Base-by-base conservation (phyloP, 2,797 vertebrate species). In the Paratrypauchen microcephalus region DNA sequence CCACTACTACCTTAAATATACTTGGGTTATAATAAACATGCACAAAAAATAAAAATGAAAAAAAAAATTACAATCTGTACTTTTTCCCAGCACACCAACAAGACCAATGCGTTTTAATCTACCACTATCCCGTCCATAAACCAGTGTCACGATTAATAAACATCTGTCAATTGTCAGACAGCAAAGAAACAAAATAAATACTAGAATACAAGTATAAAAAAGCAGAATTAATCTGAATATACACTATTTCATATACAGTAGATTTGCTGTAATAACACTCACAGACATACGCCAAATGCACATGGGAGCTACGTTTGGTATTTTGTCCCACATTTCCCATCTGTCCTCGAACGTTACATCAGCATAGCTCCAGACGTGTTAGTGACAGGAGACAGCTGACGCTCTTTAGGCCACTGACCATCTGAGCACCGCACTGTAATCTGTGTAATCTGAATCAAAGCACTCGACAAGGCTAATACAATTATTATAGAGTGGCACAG, bases 361-460 rank as follows among this genome's bases (percentile, higher is more conserved):
- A 61, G 47, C 30, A 60, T 59, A 0, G 66, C 62, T 50, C 74
- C 75, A 82, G 74, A 81, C 69, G 54, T 76, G 36, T 68, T 71
- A 69, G 78, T 70, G 86, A 84, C 75, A 73, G 32, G 60, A 81
- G 60, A 76, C 83, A 84, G 71, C 86, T 83, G 79, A 89, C 77
- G 82, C 87, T 87, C 73, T 88, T 86, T 82, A 84, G 88, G 65
- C 76, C 77, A 48, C 65, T 77, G 87, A 84, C 81, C 84, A 81
- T 87, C 79, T 80, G 80, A 87, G 83, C 74, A 63, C 76, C 76
- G 72, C 68, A 85, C 85, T 71, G 69, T 87, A 89, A 90, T 91
- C 86, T 85, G 76, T 78, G 76, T 89, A 89, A 92, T 92, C 90
- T 91, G 82, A 91, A 89, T 75, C 80, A 83, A 90, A 92, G 77